Evolutionary conservation across 2,113 vertebrate genomes (phyloP), one percentile per base, ranked within the genome.

Genomic region (Notarius lentiginosus): DNA sequence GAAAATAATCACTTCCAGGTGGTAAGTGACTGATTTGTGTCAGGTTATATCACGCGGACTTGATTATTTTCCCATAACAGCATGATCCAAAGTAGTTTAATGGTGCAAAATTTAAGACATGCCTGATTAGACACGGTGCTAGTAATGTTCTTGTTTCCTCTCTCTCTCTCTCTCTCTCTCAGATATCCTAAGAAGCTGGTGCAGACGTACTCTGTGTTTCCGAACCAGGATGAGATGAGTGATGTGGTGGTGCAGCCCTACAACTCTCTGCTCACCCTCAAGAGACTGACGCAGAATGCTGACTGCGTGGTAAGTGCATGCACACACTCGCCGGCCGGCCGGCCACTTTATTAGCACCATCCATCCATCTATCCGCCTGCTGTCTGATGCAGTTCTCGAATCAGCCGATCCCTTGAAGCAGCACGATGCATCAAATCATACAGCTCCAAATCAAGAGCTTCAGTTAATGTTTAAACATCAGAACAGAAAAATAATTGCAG

Each of bases 161-260:
- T 72, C 34, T 22, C 27, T 84, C 68, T 66, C 75, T 86, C 27
- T 87, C 72, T 53, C 27, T 83, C 82, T 73, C 86, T 47, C 86
- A 99, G 98, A 93, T 99, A 99, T 91, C 98, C 98, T 55, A 99
- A 99, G 95, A 99, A 99, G 92, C 92, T 99, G 93, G 97, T 99
- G 85, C 97, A 99, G 96, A 99, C 97, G 0, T 99, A 99, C 90
- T 99, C 98, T 0, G 98, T 99, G 82, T 99, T 99, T 92, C 98
- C 98, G 8, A 99, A 98, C 94, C 98, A 99, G 94, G 97, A 99
- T 1, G 98, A 99, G 94, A 99, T 99, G 98, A 99, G 98, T 0
- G 98, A 99, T 1, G 97, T 99, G 63, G 98, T 99, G 0, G 98
- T 99, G 27, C 98, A 99, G 93, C 98, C 98, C 0, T 99, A 99